Conservation (phyloP, 2,888 invertebrate genomes). For the Melinaea marsaeus region DNA sequence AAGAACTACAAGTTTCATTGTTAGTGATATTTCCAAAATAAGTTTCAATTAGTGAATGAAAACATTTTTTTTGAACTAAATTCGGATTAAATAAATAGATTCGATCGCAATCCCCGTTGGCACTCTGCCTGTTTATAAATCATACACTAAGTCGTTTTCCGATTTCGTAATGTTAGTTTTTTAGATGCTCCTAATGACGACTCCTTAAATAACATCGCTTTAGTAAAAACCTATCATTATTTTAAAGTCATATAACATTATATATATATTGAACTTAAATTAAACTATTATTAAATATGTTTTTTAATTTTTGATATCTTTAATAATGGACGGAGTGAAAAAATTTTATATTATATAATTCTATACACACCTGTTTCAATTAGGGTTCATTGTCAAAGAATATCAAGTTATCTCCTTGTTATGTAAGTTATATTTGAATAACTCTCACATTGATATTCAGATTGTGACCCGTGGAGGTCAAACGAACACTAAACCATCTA, state of each 20-base stretch:
- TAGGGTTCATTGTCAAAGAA: not conserved
- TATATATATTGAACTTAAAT: too few relatives aligned
- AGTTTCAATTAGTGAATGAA: conserved; percentile 7
- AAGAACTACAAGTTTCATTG: too few relatives aligned
- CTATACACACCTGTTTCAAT: too few relatives aligned
- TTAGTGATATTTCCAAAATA: not conserved
- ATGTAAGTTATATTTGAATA: not conserved
- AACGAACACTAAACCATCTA: not conserved
- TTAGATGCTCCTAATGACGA: conserved; percentile 1
- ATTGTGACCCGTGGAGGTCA: not conserved
- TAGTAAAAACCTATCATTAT: too few relatives aligned
- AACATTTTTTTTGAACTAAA: conserved; percentile 4
- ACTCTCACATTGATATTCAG: not conserved
- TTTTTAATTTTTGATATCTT: too few relatives aligned
- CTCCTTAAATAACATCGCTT: not conserved
- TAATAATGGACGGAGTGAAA: too few relatives aligned
- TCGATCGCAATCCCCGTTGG: conserved; percentile 16
- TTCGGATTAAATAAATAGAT: conserved; percentile 14
- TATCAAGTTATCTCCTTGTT: not conserved
- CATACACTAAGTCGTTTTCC: conserved; percentile 16
- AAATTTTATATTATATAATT: too few relatives aligned
- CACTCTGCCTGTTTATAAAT: conserved; percentile 23
- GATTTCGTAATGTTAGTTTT: conserved; percentile 13
- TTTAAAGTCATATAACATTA: not conserved
- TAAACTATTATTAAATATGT: too few relatives aligned